Evolutionary conservation across 1,140 invertebrate genomes (phyloP).

Genomic region (Medauroidea extradentata): DNA sequence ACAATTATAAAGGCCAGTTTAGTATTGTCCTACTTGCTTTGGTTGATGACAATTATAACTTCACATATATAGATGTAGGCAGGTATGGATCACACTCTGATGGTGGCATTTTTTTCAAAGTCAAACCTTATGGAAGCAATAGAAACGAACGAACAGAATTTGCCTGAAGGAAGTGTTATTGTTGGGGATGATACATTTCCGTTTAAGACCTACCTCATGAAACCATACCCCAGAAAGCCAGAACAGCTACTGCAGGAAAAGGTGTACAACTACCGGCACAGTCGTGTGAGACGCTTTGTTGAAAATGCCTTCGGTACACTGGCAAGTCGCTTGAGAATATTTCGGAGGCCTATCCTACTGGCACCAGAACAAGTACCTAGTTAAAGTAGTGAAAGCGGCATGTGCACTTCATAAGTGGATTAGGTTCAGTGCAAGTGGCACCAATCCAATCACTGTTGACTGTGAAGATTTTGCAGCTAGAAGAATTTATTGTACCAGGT

Average conservation of each 20-base stretch:
- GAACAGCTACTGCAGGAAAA: constrained; percentile 30
- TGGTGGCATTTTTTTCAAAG: too few species aligned
- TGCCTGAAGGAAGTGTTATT: constrained; percentile 23
- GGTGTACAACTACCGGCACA: constrained; percentile 45
- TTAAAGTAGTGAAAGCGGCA: too few species aligned
- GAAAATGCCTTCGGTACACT: constrained; percentile 41
- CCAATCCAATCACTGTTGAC: too few species aligned
- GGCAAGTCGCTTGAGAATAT: constrained; percentile 17
- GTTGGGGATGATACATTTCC: constrained; percentile 49
- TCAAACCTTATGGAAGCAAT: too few species aligned
- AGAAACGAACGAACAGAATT: too few species aligned
- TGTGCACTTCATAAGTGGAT: too few species aligned
- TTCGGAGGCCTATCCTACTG: constrained; percentile 5
- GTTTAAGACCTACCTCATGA: constrained; percentile 41
- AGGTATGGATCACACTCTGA: background rate
- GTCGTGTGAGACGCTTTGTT: constrained; percentile 29
- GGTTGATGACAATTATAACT: constrained; percentile 19
- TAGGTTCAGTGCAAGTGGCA: too few species aligned
- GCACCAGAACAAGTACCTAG: too few species aligned
- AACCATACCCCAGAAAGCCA: constrained; percentile 38
- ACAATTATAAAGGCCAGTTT: constrained; percentile 43
- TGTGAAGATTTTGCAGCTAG: too few species aligned
- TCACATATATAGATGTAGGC: constrained; percentile 10
- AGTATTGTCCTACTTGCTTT: constrained; percentile 34
- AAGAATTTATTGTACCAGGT: too few species aligned